Evolutionary conservation across 2,113 vertebrate species (phyloP).

Genomic region (Ammodytes marinus): DNA sequence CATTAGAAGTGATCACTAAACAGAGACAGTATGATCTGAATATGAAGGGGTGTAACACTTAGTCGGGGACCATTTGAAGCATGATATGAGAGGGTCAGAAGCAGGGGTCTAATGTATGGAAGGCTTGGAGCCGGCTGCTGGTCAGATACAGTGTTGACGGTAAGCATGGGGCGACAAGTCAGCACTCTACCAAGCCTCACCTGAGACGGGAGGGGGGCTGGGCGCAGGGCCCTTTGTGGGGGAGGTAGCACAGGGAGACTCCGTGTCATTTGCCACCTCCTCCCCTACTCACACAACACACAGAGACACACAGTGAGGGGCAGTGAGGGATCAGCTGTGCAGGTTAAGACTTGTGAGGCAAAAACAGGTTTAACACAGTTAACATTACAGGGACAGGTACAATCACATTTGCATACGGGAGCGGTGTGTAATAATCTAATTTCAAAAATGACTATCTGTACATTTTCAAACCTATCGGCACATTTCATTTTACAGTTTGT

Average conservation of each 20-base stretch:
- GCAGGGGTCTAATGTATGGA: slow-evolving; percentile 11
- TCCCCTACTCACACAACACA: slow-evolving; percentile 77
- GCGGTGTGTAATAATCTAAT: slow-evolving; percentile 9
- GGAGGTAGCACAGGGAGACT: slow-evolving; percentile 77
- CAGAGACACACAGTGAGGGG: slow-evolving; percentile 50
- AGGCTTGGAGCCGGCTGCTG: slow-evolving; percentile 30
- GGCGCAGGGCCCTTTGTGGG: slow-evolving; percentile 76
- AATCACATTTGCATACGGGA: background rate
- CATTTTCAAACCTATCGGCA: too few species aligned
- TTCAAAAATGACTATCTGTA: background rate
- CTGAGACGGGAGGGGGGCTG: slow-evolving; percentile 77
- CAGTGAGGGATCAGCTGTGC: slow-evolving; percentile 37
- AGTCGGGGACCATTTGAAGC: slow-evolving; percentile 44
- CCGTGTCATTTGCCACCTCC: slow-evolving; percentile 82
- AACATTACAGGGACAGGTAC: slow-evolving; percentile 25
- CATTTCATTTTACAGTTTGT: too few species aligned
- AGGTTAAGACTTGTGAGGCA: slow-evolving; percentile 39
- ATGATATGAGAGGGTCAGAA: slow-evolving; percentile 26
- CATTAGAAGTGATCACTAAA: too few species aligned
- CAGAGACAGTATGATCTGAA: background rate
- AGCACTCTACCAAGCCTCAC: slow-evolving; percentile 78
- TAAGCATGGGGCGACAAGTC: slow-evolving; percentile 33
- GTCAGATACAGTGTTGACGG: background rate
- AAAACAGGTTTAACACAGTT: too few species aligned
- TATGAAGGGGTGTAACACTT: slow-evolving; percentile 54